Evolutionary conservation across 64 coral and sea anemone species (phyloP).

Genomic region (Dendrophyllia cribrosa): DNA sequence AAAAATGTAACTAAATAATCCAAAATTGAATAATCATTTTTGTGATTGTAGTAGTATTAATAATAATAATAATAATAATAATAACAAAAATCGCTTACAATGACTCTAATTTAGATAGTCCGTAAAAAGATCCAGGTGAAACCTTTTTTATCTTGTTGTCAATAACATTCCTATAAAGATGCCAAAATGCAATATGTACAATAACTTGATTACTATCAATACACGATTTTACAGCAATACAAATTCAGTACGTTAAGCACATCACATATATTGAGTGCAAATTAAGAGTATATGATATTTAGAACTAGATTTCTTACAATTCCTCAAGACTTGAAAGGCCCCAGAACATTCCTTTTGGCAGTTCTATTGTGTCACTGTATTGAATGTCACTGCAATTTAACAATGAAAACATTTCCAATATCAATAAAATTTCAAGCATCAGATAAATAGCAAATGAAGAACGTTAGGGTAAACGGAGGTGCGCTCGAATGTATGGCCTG

Average conservation of each 20-base stretch:
- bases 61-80: no score
- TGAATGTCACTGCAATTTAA: not conserved
- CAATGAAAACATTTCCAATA: not conserved
- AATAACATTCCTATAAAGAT: not conserved
- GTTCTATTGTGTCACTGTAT: not conserved
- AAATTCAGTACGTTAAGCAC: no score
- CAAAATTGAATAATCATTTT: no score
- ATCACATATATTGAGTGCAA: no score
- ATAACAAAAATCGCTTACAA: not conserved
- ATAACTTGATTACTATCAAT: not conserved
- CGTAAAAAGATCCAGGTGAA: not conserved
- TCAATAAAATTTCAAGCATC: no score
- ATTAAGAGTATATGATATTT: no score
- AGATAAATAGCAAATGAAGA: no score
- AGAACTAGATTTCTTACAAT: not conserved
- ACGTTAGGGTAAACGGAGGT: no score
- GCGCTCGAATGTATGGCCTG: no score
- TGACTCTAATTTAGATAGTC: not conserved
- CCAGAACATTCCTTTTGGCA: not conserved
- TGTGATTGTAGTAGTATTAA: no score
- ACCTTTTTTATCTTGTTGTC: not conserved
- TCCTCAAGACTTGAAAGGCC: not conserved
- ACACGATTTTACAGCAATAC: no score
- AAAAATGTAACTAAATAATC: no score
- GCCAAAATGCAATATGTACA: not conserved